Evolutionary conservation across 2,113 vertebrate genomes (phyloP).

Genomic region (Pomatorhinus ruficollis): DNA sequence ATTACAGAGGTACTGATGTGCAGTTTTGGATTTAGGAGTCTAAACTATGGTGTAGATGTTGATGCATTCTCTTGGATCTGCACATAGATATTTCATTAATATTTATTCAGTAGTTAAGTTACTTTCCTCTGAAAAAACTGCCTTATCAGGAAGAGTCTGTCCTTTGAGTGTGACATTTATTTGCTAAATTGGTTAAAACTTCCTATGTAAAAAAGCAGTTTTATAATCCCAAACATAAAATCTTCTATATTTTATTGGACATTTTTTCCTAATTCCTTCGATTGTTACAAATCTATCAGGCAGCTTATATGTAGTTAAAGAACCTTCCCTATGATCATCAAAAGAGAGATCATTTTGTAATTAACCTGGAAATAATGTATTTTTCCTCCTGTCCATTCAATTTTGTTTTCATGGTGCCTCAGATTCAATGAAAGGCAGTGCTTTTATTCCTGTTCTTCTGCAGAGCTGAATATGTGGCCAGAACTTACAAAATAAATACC

Average conservation of each 20-base stretch:
- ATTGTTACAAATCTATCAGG: background rate
- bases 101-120: background rate
- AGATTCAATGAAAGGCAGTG: background rate
- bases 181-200: slow-evolving; percentile 1
- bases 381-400: background rate
- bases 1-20: background rate
- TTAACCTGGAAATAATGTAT: background rate
- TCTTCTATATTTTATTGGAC: background rate
- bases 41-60: background rate
- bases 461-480: background rate
- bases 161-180: background rate
- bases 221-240: background rate
- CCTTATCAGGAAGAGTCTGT: background rate
- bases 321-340: background rate
- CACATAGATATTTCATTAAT: background rate
- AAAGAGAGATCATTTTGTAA: background rate
- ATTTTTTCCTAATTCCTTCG: background rate
- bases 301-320: background rate
- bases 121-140: background rate
- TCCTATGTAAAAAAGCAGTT: background rate
- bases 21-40: background rate
- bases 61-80: background rate
- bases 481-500: background rate
- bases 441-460: background rate
- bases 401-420: background rate